Conservation (phyloP, 1,140 invertebrate genomes). For the Bombus soroeensis region DNA sequence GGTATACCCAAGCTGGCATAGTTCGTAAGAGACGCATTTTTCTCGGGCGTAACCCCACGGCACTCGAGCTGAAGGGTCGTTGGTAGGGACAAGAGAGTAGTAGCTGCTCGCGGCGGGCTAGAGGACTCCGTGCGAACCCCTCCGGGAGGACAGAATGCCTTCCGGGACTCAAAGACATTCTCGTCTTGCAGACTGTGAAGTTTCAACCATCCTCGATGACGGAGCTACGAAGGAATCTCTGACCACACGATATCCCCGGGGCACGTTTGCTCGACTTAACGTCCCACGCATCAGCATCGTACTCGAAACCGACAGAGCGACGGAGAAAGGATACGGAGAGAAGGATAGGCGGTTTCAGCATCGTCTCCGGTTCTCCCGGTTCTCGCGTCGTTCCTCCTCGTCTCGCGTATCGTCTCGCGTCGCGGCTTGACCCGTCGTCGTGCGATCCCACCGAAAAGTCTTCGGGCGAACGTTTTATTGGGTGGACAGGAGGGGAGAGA, state of each 20-base stretch:
- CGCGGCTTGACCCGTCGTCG: constrained; percentile 10
- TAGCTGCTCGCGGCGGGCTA: constrained; percentile 29
- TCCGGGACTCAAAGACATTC: constrained; percentile 82
- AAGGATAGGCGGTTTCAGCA: neutral
- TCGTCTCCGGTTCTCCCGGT: constrained; percentile 9
- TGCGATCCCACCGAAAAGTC: constrained; percentile 19
- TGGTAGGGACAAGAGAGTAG: constrained; percentile 43
- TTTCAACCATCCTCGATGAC: constrained; percentile 75
- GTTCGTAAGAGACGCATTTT: constrained; percentile 70
- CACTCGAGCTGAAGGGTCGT: constrained; percentile 44
- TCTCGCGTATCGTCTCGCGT: neutral
- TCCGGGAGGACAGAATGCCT: constrained; percentile 70
- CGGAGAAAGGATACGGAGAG: neutral
- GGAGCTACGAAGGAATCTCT: constrained; percentile 76
- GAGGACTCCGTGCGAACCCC: constrained; percentile 40
- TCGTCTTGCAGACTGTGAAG: constrained; percentile 78
- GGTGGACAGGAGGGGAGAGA: neutral
- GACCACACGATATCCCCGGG: constrained; percentile 78
- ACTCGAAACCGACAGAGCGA: neutral
- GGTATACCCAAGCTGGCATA: constrained; percentile 64
- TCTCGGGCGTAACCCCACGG: constrained; percentile 57
- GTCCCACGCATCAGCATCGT: constrained; percentile 70
- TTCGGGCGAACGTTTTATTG: constrained; percentile 20
- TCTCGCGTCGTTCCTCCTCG: constrained; percentile 16
- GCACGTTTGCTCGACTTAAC: constrained; percentile 76